A percentile compares a stretch with the other conserved stretches of the same genome.
Conservation (phyloP, 2,113 vertebrate genomes). For the Hyaena hyaena region DNA sequence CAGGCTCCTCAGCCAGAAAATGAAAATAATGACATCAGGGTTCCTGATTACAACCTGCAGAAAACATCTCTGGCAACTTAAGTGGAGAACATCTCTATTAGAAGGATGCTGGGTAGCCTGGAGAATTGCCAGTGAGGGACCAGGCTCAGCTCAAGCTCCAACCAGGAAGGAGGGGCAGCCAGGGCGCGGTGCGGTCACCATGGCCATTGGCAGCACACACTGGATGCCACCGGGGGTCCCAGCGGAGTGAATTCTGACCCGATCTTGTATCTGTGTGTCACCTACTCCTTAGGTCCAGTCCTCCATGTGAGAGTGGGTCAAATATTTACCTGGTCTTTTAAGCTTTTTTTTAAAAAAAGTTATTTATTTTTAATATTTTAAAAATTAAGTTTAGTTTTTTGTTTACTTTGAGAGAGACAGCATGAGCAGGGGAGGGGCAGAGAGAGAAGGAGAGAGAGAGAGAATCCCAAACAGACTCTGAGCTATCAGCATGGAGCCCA, state of each 20-base stretch:
- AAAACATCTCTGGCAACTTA: neutral
- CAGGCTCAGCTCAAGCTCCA: neutral
- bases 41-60: neutral
- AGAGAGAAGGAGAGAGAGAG: too few relatives aligned
- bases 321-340: neutral
- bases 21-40: neutral
- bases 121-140: neutral
- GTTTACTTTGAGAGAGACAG: too few relatives aligned
- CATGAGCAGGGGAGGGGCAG: too few relatives aligned
- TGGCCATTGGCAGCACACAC: fast-evolving
- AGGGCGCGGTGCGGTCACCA: too few relatives aligned
- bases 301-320: too few relatives aligned
- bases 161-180: neutral
- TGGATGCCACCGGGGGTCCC: fast-evolving
- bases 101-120: too few relatives aligned
- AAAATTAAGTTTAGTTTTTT: too few relatives aligned
- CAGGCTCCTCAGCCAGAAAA: neutral
- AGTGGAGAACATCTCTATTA: neutral
- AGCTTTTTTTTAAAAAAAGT: neutral
- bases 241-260: neutral
- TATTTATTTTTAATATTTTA: too few relatives aligned
- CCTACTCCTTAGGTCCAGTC: neutral
- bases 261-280: neutral
- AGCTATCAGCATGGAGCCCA: too few relatives aligned
- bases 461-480: too few relatives aligned